These are phyloP conservation scores for Microdon myrmicae DNA, from an alignment of 2,888 invertebrate genomes.

Conservation along the genomic window DNA sequence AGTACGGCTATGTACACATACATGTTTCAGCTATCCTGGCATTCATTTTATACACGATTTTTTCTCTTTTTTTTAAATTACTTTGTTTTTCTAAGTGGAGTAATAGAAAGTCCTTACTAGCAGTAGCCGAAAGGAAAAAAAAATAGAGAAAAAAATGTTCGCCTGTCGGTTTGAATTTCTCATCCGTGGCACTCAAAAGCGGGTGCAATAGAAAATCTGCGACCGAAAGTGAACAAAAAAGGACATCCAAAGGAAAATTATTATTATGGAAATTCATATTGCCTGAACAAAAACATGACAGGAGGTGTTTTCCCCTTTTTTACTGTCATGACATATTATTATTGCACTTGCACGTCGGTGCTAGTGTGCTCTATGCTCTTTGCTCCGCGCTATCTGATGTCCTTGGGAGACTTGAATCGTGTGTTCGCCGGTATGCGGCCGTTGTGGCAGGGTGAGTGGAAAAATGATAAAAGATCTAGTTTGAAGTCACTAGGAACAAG, in stretches of 20 bases:
- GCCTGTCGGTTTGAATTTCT: conserved; percentile 18
- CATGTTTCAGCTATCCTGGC: conserved; percentile 24
- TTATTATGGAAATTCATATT: conserved; percentile 46
- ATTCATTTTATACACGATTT: too few species aligned
- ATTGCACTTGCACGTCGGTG: conserved; percentile 47
- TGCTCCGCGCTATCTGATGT: too few species aligned
- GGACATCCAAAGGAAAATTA: conserved; percentile 32
- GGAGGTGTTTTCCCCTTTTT: conserved; percentile 49
- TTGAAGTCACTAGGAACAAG: conserved; percentile 11
- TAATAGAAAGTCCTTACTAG: conserved; percentile 19
- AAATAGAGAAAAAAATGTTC: too few species aligned
- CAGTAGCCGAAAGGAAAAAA: conserved; percentile 19
- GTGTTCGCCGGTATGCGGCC: conserved; percentile 3
- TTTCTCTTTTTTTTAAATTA: conserved; percentile 3
- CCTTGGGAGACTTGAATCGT: conserved; percentile 19
- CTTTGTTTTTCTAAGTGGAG: conserved; percentile 25
- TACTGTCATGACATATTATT: conserved; percentile 50
- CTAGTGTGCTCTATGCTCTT: conserved; percentile 5
- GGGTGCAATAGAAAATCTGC: conserved; percentile 16
- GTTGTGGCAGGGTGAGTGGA: not conserved
- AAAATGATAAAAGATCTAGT: conserved; percentile 11
- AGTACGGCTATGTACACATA: conserved; percentile 3
- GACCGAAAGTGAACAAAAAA: conserved; percentile 4
- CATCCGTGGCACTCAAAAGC: conserved; percentile 18
- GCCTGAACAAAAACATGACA: conserved; percentile 43